Conservation (phyloP, 2,113 vertebrate genomes). For the Lutjanus erythropterus region DNA sequence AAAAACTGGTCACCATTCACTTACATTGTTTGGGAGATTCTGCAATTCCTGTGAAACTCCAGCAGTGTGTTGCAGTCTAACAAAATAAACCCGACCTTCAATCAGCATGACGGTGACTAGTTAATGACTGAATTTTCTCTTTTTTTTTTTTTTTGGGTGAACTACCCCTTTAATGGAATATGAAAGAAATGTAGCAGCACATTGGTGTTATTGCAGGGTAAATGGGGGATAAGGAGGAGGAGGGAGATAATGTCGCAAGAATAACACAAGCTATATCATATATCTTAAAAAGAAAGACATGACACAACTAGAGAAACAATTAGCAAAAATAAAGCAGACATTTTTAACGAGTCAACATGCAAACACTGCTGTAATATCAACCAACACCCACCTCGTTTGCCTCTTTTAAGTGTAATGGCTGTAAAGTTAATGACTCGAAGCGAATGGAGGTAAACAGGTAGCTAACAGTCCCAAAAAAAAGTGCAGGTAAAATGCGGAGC, state of each 20-base stretch:
- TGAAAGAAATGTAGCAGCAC: constrained; percentile 55
- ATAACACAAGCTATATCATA: constrained; percentile 40
- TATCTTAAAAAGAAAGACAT: constrained; percentile 21
- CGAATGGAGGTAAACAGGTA: constrained; percentile 36
- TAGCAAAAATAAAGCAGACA: no score
- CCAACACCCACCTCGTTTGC: constrained; percentile 78
- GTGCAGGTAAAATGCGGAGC: constrained; percentile 40
- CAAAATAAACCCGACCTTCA: no score
- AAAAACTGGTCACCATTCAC: no score
- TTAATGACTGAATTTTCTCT: no score
- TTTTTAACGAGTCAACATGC: no score
- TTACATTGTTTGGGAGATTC: no score
- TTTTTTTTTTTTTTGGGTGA: no score
- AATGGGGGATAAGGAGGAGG: background rate
- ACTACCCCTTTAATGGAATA: constrained; percentile 89
- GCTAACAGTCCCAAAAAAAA: constrained; percentile 57
- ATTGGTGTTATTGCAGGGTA: background rate
- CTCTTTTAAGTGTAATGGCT: constrained; percentile 70
- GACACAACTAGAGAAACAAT: background rate
- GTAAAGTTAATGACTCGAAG: constrained; percentile 54
- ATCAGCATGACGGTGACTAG: no score
- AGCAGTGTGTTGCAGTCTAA: no score
- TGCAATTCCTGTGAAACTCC: no score
- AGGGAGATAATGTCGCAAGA: constrained; percentile 3
- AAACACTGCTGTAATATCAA: background rate